A percentile compares a stretch with the other conserved stretches of the same genome.
phyloP scores from a whole-genome alignment of 2,113 vertebrate species.

The Mastomys coucha region DNA sequence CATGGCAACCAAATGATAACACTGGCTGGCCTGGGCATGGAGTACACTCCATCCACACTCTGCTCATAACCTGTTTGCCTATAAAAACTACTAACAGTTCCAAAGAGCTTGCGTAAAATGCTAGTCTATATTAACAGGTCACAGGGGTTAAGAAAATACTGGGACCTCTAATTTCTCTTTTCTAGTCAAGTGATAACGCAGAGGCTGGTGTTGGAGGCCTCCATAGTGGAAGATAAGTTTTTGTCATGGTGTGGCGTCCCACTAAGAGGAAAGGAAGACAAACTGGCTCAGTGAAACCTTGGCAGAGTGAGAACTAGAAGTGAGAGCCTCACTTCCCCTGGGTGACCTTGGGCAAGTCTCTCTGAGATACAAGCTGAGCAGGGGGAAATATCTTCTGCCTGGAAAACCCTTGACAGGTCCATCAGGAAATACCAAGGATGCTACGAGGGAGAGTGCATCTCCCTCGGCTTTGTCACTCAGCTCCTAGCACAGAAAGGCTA shows the following conservation, averaged over 20 bases:
- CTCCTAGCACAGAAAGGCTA: background rate
- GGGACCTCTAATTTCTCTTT: background rate
- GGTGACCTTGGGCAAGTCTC: slow-evolving; percentile 1
- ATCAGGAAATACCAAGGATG: background rate
- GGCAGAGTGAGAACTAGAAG: background rate
- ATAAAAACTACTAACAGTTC: background rate
- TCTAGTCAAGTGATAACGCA: background rate
- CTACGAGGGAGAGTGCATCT: background rate
- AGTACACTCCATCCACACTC: background rate
- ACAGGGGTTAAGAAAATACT: background rate
- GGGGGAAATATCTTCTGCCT: background rate
- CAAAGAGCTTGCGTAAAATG: slow-evolving; percentile 59
- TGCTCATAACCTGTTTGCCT: background rate
- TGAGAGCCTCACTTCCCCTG: background rate
- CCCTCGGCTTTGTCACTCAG: background rate
- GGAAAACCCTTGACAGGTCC: too few relatives aligned
- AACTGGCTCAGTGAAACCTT: background rate
- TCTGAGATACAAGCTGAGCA: background rate
- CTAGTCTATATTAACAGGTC: background rate
- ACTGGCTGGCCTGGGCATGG: background rate
- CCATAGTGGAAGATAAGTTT: rapidly evolving
- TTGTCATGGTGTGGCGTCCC: too few relatives aligned
- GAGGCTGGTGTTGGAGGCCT: too few relatives aligned
- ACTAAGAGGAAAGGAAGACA: background rate
- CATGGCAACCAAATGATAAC: background rate